Evolutionary conservation across 30 jellyfish, hydroid and myxozoan genomes (phyloP), one percentile per base, ranked within the genome.

Genomic region (Aurelia aurita complex sp. Pacific): DNA sequence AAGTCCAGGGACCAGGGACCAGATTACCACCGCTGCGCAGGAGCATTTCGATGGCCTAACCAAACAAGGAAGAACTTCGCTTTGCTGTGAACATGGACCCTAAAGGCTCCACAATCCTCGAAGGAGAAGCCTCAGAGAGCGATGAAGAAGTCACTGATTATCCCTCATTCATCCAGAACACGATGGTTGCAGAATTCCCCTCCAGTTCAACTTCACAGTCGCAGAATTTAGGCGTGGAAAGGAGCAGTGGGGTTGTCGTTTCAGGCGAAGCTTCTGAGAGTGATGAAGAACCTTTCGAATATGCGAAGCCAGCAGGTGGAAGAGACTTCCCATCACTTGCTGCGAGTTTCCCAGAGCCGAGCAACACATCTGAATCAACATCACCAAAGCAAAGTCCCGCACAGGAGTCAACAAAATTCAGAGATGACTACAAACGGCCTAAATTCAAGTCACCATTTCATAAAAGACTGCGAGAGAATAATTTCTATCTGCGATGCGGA

Each of bases 231-330:
- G 85, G 68, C 3, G 34, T 51, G 32, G 96, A 69, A 35, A 92
- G 94, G 36, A 89, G 92, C 94, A 85, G 98, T 68, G 91, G 98
- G 5, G 97, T 92, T 67, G 98, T 92, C 43, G 85, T 92, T 4
- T 92, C 98, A 18, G 98, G 98, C 74, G 98, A 92, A 60, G 98
- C 98, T 14, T 86, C 96, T 1, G 98, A 92, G 74, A 92, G 97
- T 38, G 98, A 92, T 59, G 98, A 92, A 60, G 96, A 86, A 68
- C 84, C 74, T 8, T 64, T 74, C 60, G 96, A 78, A 34, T 78
- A 85, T 59, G 67, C 65, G 12, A 71, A 74, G 55, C 14, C 86
- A n/a, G 15, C 80, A 10, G 81, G 88, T 2, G 82, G 79, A 23
- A 63, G 93, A 34, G 87, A 81, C 52, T 89, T 89, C 80, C 97